phyloP scores from a whole-genome alignment of 2,797 vertebrate genomes.

The Anabas testudineus region DNA sequence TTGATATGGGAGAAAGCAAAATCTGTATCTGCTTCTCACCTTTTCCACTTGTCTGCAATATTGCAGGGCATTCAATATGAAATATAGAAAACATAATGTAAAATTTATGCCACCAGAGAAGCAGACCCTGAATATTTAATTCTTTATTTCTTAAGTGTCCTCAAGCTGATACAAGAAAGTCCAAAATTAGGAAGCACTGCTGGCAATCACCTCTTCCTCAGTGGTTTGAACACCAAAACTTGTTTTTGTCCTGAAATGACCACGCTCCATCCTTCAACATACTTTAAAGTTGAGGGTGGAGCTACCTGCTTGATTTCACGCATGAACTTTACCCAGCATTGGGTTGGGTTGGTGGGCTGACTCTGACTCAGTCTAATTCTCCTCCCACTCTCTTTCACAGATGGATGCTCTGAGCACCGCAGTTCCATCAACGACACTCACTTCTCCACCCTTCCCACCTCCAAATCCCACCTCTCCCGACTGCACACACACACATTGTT shows the following conservation, averaged over 20 bases:
- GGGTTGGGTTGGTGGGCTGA: no score
- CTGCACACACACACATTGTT: slow-evolving; percentile 38
- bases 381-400: slow-evolving; percentile 71
- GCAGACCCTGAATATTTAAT: slow-evolving; percentile 45
- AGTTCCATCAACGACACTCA: slow-evolving; percentile 75
- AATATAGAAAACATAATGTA: slow-evolving; percentile 48
- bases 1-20: slow-evolving; percentile 8
- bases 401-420: slow-evolving; percentile 80
- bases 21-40: slow-evolving; percentile 8
- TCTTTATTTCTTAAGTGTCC: slow-evolving; percentile 51
- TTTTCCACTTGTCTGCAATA: slow-evolving; percentile 21
- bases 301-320: slow-evolving; percentile 23
- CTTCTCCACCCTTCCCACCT: slow-evolving; percentile 54
- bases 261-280: neutral
- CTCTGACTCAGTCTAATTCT: slow-evolving; percentile 52
- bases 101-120: slow-evolving; percentile 47
- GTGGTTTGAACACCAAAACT: slow-evolving; percentile 8
- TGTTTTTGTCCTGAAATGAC: neutral
- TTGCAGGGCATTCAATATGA: slow-evolving; percentile 35
- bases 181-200: slow-evolving; percentile 8
- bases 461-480: slow-evolving; percentile 43
- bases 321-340: slow-evolving; percentile 14
- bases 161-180: slow-evolving; percentile 32
- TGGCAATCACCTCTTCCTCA: slow-evolving; percentile 4
- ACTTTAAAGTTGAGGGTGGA: slow-evolving; percentile 28